Conservation (phyloP, 92 coral and sea anemone species). For the Scolanthus callimorphus region DNA sequence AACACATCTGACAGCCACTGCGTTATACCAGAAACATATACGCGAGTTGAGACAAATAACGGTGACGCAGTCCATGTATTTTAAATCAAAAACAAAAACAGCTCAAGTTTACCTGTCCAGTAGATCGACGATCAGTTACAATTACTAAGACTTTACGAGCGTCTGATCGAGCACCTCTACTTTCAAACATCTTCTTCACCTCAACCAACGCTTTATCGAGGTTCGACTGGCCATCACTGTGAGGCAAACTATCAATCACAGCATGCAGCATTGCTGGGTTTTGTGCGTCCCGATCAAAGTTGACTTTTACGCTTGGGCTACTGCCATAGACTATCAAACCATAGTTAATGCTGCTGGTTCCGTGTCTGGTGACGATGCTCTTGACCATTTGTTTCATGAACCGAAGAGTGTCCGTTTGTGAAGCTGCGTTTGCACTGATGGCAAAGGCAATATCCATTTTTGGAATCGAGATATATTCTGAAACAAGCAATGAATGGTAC, state of each 20-base stretch:
- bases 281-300: slow-evolving; percentile 50
- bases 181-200: slow-evolving; percentile 49
- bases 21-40: too few relatives aligned
- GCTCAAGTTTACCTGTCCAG: slow-evolving; percentile 42
- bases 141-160: slow-evolving; percentile 68
- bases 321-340: slow-evolving; percentile 76
- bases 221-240: slow-evolving; percentile 45
- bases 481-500: background rate
- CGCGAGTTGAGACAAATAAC: too few relatives aligned
- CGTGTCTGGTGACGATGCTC: slow-evolving; percentile 55
- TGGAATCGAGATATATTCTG: slow-evolving; percentile 24
- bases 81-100: too few relatives aligned
- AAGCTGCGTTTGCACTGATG: slow-evolving; percentile 59
- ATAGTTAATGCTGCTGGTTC: slow-evolving; percentile 59
- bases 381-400: slow-evolving; percentile 64
- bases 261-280: slow-evolving; percentile 50
- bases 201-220: slow-evolving; percentile 56
- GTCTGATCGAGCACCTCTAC: slow-evolving; percentile 52
- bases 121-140: slow-evolving; percentile 68
- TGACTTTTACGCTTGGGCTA: slow-evolving; percentile 45
- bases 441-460: slow-evolving; percentile 78
- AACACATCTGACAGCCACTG: too few relatives aligned
- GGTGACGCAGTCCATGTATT: too few relatives aligned
- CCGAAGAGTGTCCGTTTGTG: slow-evolving; percentile 35
- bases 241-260: slow-evolving; percentile 22